phyloP scores from a whole-genome alignment of 2,113 vertebrate genomes.

The Phasianus colchicus region DNA sequence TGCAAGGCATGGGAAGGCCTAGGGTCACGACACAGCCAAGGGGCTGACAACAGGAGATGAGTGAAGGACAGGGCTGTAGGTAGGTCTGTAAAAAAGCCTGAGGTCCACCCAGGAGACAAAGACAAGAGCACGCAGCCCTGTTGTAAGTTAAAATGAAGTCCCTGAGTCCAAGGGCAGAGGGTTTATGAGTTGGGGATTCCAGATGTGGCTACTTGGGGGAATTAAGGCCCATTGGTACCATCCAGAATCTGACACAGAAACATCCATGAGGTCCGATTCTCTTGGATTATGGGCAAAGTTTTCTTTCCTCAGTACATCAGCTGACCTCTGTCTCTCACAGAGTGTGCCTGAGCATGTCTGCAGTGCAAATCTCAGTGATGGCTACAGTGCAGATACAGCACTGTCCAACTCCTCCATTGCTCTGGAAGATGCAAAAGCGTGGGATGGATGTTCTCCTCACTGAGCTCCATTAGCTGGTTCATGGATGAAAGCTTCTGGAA shows the following conservation, averaged over 20 bases:
- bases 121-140: background rate
- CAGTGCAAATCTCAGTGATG: background rate
- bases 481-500: background rate
- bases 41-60: background rate
- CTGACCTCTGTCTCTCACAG: background rate
- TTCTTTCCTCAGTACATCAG: background rate
- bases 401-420: background rate
- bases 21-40: background rate
- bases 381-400: background rate
- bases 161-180: background rate
- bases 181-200: too few relatives aligned
- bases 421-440: background rate
- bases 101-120: background rate
- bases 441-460: background rate
- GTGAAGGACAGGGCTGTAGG: background rate
- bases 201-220: background rate
- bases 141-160: background rate
- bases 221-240: background rate
- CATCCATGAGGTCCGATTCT: background rate
- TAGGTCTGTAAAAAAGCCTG: background rate
- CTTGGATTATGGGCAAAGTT: background rate
- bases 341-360: accelerated
- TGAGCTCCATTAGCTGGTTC: background rate
- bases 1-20: background rate
- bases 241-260: background rate